Conservation (phyloP, 2,797 vertebrate species). For the Melanotaenia nigrans region DNA sequence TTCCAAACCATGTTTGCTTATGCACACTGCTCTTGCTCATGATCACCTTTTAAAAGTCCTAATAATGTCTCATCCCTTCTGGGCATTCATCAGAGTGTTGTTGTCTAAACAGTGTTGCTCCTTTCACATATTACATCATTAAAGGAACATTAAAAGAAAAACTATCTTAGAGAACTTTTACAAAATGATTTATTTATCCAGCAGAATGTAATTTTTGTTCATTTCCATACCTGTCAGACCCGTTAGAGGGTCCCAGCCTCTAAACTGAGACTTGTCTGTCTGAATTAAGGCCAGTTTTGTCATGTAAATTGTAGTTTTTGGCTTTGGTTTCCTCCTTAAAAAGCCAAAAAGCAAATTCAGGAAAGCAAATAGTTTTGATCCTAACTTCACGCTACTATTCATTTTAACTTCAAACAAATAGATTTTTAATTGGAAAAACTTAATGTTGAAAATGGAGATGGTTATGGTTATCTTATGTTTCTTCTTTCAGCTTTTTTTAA, state of each 20-base stretch:
- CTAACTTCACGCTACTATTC: background rate
- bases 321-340: constrained; percentile 2
- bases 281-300: constrained; percentile 13
- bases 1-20: background rate
- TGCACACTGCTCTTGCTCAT: background rate
- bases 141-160: background rate
- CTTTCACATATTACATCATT: constrained; percentile 1
- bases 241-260: background rate
- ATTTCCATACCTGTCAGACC: constrained; percentile 20
- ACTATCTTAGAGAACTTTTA: background rate
- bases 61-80: background rate
- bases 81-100: background rate
- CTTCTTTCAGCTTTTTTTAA: constrained; percentile 5
- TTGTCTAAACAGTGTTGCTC: background rate
- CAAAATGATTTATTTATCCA: constrained; percentile 21
- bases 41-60: background rate
- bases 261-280: constrained; percentile 4
- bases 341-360: constrained; percentile 13
- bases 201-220: constrained; percentile 22
- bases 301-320: constrained; percentile 36
- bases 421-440: constrained; percentile 21
- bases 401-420: constrained; percentile 16
- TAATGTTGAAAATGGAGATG: constrained; percentile 4
- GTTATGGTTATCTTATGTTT: constrained; percentile 20
- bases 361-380: constrained; percentile 4